Evolutionary conservation across 2,888 invertebrate genomes (phyloP), one percentile per base, ranked within the genome.

Genomic region (Hypercompe scribonia): DNA sequence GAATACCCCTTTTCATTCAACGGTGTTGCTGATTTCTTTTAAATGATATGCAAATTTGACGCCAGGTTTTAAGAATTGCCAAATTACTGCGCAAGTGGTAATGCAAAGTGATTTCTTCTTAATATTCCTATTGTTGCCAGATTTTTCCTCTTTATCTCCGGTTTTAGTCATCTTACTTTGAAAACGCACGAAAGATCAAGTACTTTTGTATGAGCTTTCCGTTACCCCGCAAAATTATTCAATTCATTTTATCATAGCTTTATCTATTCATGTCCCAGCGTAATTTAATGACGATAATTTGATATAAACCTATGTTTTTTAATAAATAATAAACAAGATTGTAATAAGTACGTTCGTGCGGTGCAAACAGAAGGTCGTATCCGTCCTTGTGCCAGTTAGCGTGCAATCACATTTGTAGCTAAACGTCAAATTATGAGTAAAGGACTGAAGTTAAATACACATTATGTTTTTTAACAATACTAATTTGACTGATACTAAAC

Each of bases 361-460:
- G 85, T 83, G 83, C 86, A 85, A 78, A 84, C 87, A 87, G 88
- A 88, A 89, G 90, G 88, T 88, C 88, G 86, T 86, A 71, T 83
- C 74, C 83, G 91, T 87, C 93, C 93, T 93, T 93, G 93, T 92
- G 81, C 90, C 86, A 90, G 87, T 90, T 92, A 88, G 87, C 89
- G 92, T 90, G 88, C 93, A 92, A 89, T 92, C 90, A 92, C 93
- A 93, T 91, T 89, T 85, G 86, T 87, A 86, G 83, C 86, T 86
- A 88, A 89, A 90, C 91, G 87, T 90, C 89, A 87, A 90, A 89
- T 90, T 89, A 91, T 87, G 86, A 87, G 84, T 84, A 87, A 86
- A 84, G 81, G 80, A 78, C 74, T 72, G 76, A 79, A 68, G 70
- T 64, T 76, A 72, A 72, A 33, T 65, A 15, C n/a, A 65, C 42